Conservation (phyloP, 2,797 vertebrate genomes). For the Gephyroberyx darwinii region DNA sequence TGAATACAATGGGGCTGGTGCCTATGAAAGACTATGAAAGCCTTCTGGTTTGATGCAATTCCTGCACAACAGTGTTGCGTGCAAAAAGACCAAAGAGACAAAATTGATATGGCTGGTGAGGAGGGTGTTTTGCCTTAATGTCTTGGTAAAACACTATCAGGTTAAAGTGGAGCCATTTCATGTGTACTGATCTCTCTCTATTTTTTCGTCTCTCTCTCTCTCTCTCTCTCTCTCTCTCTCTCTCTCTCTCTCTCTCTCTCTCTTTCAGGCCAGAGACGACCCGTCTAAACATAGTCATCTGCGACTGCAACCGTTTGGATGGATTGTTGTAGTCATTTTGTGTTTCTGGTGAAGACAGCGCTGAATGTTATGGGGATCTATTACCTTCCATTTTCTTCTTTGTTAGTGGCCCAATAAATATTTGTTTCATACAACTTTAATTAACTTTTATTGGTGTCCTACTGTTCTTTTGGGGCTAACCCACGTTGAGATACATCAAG, state of each 20-base stretch:
- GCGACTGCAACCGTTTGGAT: constrained; percentile 3
- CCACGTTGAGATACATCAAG: constrained; percentile 41
- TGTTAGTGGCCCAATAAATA: constrained; percentile 51
- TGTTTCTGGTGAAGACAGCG: not conserved
- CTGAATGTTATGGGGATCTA: not conserved
- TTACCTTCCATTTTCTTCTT: constrained; percentile 1
- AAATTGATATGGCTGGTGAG: not conserved
- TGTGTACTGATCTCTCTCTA: not conserved
- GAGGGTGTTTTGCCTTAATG: not conserved
- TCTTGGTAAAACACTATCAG: no score
- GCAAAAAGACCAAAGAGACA: constrained; percentile 10
- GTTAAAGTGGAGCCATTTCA: no score
- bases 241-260: constrained; percentile 16
- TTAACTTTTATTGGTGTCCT: constrained; percentile 18
- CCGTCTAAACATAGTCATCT: not conserved
- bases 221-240: not conserved
- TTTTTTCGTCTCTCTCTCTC: not conserved
- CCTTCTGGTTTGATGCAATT: constrained; percentile 46
- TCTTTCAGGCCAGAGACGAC: constrained; percentile 43
- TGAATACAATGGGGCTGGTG: constrained; percentile 31
- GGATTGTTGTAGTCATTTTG: not conserved
- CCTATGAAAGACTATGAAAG: constrained; percentile 15
- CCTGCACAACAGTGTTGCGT: constrained; percentile 50
- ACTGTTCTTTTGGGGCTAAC: constrained; percentile 34
- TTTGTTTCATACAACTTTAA: constrained; percentile 9